Conservation (phyloP, 2,113 vertebrate species). For the Poeciliopsis occidentalis region DNA sequence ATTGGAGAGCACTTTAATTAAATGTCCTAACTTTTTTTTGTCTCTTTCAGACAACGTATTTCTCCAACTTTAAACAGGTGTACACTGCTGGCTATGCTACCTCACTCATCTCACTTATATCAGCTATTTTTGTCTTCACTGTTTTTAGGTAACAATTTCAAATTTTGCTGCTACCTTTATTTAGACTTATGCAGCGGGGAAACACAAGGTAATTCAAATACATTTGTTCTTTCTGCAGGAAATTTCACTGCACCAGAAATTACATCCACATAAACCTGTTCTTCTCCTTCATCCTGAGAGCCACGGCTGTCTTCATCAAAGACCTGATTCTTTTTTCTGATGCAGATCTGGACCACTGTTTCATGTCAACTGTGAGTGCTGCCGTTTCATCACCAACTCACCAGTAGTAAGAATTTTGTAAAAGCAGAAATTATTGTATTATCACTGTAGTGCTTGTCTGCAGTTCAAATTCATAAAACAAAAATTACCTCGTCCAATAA, state of each 20-base stretch:
- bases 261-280: conserved; percentile 92
- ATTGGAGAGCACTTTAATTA: not conserved
- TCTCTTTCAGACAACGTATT: conserved; percentile 71
- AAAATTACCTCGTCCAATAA: not conserved
- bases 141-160: conserved; percentile 73
- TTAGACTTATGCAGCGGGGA: not conserved
- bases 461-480: not conserved
- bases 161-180: not conserved
- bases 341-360: conserved; percentile 82
- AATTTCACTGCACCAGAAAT: conserved; percentile 90
- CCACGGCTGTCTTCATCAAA: conserved; percentile 84
- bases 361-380: conserved; percentile 83
- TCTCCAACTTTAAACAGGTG: conserved; percentile 77
- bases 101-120: conserved; percentile 79
- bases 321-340: conserved; percentile 83
- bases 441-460: not conserved
- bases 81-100: conserved; percentile 81
- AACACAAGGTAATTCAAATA: not conserved
- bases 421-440: not conserved
- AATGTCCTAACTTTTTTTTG: not conserved
- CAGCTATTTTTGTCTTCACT: conserved; percentile 78
- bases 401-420: not conserved
- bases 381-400: not conserved
- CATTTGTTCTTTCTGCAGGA: conserved; percentile 66
- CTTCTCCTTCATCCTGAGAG: conserved; percentile 86